Evolutionary conservation across 2,888 invertebrate genomes (phyloP).

Genomic region (Apodemia duryi): DNA sequence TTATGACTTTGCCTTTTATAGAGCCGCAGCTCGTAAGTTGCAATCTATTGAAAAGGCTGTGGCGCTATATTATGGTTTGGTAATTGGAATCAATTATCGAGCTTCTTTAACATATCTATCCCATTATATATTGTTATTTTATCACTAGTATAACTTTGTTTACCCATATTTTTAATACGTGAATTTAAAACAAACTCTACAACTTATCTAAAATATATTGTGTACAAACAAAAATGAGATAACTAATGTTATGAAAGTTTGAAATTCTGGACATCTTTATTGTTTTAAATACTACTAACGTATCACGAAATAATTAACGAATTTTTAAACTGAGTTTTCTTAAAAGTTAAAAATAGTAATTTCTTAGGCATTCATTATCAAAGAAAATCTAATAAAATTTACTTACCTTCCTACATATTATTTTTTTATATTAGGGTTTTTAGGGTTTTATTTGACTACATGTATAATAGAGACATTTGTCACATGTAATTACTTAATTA

Average conservation of each 20-base stretch:
- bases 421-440: too few species aligned
- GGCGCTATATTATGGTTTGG: constrained; percentile 14
- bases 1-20: constrained; percentile 44
- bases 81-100: background rate
- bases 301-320: too few species aligned
- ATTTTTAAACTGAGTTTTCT: background rate
- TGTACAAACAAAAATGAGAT: too few species aligned
- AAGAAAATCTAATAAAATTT: too few species aligned
- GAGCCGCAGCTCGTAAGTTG: constrained; percentile 27
- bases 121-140: background rate
- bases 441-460: too few species aligned
- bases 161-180: background rate
- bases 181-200: background rate
- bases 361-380: too few species aligned
- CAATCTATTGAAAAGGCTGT: background rate
- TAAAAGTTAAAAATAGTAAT: background rate
- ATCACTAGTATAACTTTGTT: background rate
- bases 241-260: too few species aligned
- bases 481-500: too few species aligned
- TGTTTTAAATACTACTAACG: background rate
- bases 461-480: too few species aligned
- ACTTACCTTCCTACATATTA: too few species aligned
- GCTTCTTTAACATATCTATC: background rate
- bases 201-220: background rate
- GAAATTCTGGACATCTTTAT: background rate